Conservation (phyloP, 1,140 invertebrate species). For the Trigoniulus corallinus region DNA sequence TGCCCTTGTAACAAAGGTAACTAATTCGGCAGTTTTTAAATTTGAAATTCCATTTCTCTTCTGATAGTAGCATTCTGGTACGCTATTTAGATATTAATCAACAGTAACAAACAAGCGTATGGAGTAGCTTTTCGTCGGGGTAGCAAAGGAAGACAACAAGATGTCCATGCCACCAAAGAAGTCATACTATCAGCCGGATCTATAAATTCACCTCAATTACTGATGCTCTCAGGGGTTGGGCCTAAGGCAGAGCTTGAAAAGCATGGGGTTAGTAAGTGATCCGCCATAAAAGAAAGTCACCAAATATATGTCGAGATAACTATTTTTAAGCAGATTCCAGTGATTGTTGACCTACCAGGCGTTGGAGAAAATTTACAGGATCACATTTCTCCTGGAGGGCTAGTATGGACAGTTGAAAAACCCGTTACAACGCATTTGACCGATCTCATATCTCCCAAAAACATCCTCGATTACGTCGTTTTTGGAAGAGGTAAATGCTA, state of each 20-base stretch:
- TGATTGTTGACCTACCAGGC: slow-evolving; percentile 27
- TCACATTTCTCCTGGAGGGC: slow-evolving; percentile 56
- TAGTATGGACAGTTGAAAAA: slow-evolving; percentile 64
- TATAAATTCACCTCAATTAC: no score
- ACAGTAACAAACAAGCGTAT: no score
- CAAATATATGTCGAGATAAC: no score
- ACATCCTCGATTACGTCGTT: slow-evolving; percentile 54
- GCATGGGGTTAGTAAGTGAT: slow-evolving; percentile 5
- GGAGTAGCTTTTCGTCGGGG: no score
- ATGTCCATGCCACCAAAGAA: slow-evolving; percentile 11
- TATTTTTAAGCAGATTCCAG: slow-evolving; percentile 18
- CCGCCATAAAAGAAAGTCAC: no score
- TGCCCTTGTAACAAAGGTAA: no score
- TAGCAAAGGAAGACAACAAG: slow-evolving; percentile 8
- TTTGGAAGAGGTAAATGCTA: slow-evolving; percentile 27
- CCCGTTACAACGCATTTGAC: slow-evolving; percentile 56
- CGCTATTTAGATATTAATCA: no score
- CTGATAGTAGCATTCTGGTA: no score
- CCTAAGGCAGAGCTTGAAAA: slow-evolving; percentile 22
- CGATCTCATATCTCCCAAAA: slow-evolving; percentile 52
- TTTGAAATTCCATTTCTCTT: no score
- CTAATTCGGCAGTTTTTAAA: no score
- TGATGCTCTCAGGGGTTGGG: no score
- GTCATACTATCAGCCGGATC: no score
- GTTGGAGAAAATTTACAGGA: slow-evolving; percentile 45